phyloP scores from a whole-genome alignment of 2,888 invertebrate species.

The Vesta saturnalis region DNA sequence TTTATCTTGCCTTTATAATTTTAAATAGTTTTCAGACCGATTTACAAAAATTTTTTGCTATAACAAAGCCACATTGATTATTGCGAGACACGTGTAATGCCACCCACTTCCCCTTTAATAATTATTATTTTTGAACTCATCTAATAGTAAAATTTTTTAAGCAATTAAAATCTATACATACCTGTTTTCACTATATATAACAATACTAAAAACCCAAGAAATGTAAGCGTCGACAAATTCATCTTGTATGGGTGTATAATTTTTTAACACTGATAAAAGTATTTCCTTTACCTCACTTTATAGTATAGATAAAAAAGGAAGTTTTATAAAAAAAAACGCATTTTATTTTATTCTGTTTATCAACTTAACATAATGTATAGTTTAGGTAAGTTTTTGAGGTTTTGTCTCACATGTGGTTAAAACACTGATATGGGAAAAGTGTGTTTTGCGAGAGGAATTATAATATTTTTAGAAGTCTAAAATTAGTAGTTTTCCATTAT shows the following conservation, averaged over 20 bases:
- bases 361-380: neutral
- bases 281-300: neutral
- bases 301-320: neutral
- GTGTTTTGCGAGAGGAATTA: neutral
- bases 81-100: no score
- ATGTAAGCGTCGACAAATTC: neutral
- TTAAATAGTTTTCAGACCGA: no score
- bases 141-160: neutral
- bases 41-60: no score
- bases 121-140: neutral
- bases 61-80: no score
- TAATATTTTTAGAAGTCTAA: constrained; percentile 5
- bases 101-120: no score
- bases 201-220: neutral
- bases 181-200: constrained; percentile 5
- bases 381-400: constrained; percentile 8
- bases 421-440: neutral
- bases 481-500: neutral
- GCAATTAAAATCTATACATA: neutral
- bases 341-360: neutral
- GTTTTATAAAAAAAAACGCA: neutral
- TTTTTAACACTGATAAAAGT: neutral
- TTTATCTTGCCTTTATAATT: no score
- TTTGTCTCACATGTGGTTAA: neutral
- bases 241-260: neutral